These are phyloP conservation scores for Dicranocentrus wangi DNA, from an alignment of 2,888 invertebrate species.

Conservation along the genomic window DNA sequence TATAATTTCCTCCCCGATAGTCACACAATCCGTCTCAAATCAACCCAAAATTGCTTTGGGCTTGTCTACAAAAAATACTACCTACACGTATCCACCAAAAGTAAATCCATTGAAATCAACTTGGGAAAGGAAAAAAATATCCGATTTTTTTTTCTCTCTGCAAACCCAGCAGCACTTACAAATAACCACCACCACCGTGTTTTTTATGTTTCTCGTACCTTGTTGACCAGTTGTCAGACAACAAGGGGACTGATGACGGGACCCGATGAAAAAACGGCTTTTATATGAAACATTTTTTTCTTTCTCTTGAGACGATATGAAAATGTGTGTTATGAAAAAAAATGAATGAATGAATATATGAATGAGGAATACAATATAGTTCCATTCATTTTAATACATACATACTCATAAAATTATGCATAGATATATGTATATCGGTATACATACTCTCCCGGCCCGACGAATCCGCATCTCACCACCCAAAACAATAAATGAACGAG, in stretches of 20 bases:
- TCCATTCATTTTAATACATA: constrained; percentile 14
- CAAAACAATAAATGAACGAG: constrained; percentile 41
- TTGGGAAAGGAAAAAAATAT: constrained; percentile 5
- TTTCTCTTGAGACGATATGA: neutral
- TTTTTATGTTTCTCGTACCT: constrained; percentile 21
- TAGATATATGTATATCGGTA: too few species aligned
- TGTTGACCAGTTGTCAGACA: constrained; percentile 42
- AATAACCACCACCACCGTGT: neutral
- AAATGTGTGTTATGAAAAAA: constrained; percentile 51
- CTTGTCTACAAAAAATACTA: neutral
- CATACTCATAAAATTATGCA: too few species aligned
- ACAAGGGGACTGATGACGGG: constrained; percentile 45
- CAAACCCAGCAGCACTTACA: neutral
- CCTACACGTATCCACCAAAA: neutral
- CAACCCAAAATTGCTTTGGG: constrained; percentile 34
- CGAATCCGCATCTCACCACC: constrained; percentile 40
- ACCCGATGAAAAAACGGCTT: constrained; percentile 36
- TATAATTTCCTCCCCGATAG: too few species aligned
- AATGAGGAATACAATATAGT: too few species aligned
- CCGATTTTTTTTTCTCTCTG: too few species aligned
- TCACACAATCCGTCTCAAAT: constrained; percentile 27
- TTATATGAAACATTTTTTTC: constrained; percentile 39
- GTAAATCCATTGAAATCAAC: constrained; percentile 29
- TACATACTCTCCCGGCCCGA: too few species aligned
- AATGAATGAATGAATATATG: constrained; percentile 19